Conservation (phyloP, 2,113 vertebrate genomes). For the Entomyzon cyanotis region DNA sequence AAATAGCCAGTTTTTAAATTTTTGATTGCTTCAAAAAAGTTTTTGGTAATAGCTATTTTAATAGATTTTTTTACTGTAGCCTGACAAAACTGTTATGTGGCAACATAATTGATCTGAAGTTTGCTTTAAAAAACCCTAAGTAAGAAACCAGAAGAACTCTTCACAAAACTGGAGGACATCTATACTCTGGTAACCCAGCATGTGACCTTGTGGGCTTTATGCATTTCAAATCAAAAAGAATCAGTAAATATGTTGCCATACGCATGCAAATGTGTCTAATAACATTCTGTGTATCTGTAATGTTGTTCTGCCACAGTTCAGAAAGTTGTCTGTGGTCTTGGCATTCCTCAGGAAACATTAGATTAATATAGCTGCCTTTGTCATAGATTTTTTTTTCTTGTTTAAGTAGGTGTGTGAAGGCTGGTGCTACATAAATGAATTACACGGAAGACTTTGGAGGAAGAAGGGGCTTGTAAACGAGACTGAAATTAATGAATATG, state of each 20-base stretch:
- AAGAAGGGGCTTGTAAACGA: slow-evolving; percentile 46
- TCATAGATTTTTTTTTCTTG: background rate
- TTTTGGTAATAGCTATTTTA: background rate
- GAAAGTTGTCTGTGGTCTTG: slow-evolving; percentile 46
- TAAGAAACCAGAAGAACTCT: slow-evolving; percentile 1
- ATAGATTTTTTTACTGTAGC: background rate
- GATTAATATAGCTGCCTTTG: slow-evolving; percentile 45
- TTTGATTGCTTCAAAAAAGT: background rate
- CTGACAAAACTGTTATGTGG: background rate
- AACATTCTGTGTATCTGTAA: background rate
- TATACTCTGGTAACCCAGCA: background rate
- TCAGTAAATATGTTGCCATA: background rate
- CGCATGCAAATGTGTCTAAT: background rate
- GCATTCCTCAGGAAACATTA: slow-evolving; percentile 58
- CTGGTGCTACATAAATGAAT: slow-evolving; percentile 58
- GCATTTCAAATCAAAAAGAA: background rate
- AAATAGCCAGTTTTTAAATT: background rate
- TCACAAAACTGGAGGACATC: background rate
- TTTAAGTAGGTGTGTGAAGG: slow-evolving; percentile 56
- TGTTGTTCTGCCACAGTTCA: slow-evolving; percentile 39
- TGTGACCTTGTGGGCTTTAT: background rate
- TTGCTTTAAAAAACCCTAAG: background rate
- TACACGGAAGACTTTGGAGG: slow-evolving; percentile 48
- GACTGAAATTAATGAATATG: slow-evolving; percentile 73
- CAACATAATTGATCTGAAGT: background rate